Evolutionary conservation across 2,888 invertebrate species (phyloP).

Genomic region (Conops quadrifasciatus): DNA sequence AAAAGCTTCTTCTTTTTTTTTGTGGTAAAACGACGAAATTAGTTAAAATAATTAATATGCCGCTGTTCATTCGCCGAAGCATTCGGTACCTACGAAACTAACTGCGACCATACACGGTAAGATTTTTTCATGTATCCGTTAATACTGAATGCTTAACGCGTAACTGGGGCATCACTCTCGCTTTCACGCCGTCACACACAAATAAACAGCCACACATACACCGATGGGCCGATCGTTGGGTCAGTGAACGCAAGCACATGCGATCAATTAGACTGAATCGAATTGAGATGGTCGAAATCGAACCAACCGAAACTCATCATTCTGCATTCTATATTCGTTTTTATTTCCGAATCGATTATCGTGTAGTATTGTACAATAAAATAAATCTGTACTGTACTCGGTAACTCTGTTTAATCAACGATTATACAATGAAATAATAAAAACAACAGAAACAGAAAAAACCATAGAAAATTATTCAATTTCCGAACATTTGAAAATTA

Average conservation of each 20-base stretch:
- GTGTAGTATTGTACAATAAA: too few species aligned
- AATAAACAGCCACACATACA: background rate
- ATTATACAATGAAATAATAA: slow-evolving; percentile 11
- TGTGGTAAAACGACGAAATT: background rate
- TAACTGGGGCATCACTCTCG: slow-evolving; percentile 45
- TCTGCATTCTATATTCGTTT: slow-evolving; percentile 15
- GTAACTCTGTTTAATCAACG: background rate
- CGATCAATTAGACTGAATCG: slow-evolving; percentile 11
- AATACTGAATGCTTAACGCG: slow-evolving; percentile 40
- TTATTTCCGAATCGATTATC: background rate
- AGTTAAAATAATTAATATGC: slow-evolving; percentile 14
- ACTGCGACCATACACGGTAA: background rate
- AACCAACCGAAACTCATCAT: background rate
- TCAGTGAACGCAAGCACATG: too few species aligned
- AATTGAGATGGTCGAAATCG: background rate
- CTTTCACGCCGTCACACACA: slow-evolving; percentile 33
- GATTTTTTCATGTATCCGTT: background rate
- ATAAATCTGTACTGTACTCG: background rate
- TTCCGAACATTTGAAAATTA: slow-evolving; percentile 24
- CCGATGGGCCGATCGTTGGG: background rate
- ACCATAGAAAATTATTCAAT: background rate
- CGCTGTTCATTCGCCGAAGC: background rate
- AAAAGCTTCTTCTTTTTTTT: too few species aligned
- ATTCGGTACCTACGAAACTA: too few species aligned
- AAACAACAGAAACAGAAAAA: background rate